A percentile compares a stretch with the other conserved stretches of the same genome.
phyloP scores from a whole-genome alignment of 1,140 invertebrate genomes.

The Leptinotarsa undecemlineata region DNA sequence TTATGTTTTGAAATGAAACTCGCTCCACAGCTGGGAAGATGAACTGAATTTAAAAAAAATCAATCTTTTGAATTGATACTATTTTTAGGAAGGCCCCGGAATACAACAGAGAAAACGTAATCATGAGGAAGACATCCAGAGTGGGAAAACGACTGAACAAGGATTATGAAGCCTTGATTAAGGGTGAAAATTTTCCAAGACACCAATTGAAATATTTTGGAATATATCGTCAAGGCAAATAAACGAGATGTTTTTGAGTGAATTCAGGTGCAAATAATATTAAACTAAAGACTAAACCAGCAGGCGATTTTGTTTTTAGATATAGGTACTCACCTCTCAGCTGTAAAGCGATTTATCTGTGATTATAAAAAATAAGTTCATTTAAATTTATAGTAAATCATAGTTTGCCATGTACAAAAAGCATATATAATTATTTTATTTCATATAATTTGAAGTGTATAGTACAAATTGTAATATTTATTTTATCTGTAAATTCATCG shows the following conservation, averaged over 20 bases:
- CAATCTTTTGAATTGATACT: neutral
- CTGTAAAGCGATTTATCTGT: conserved; percentile 12
- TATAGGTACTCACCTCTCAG: neutral
- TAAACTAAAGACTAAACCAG: no score
- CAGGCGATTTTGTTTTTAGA: neutral
- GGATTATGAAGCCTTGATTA: conserved; percentile 6
- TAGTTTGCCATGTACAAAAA: neutral
- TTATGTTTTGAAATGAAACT: neutral
- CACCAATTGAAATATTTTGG: neutral
- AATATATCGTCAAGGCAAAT: neutral
- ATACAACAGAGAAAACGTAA: neutral
- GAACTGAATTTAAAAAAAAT: no score
- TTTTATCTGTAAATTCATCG: neutral
- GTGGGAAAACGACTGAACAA: neutral
- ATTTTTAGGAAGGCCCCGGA: neutral
- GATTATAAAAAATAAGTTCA: conserved; percentile 4
- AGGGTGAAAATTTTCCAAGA: neutral
- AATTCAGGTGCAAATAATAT: neutral
- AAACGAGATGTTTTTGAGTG: no score
- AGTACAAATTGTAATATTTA: conserved; percentile 17
- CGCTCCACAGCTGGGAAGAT: no score
- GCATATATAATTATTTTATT: conserved; percentile 1
- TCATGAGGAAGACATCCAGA: conserved; percentile 5
- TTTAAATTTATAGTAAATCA: neutral
- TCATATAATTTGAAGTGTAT: neutral